Base-by-base conservation (phyloP, 2,797 vertebrate species). In the Xenops minutus region DNA sequence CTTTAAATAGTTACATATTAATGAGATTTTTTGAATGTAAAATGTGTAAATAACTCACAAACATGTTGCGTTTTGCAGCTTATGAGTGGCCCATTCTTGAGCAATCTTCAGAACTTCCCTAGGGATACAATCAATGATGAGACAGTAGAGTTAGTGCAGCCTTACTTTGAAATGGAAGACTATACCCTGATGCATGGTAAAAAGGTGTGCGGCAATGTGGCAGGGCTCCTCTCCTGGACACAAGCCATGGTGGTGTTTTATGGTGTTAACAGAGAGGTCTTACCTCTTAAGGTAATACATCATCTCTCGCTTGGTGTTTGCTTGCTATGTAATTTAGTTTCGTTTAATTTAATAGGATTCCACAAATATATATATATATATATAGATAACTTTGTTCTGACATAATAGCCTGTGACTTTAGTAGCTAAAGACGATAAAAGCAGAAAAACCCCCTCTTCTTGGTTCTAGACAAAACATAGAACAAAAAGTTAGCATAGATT, bases 181-280 rank as follows among this genome's bases (percentile, higher is more conserved):
- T 98, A 98, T n/a, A 96, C 91, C 20, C 85, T 98, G 52, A 97
- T 98, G 68, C 82, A 95, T 71, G 97, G 96, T 64, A 96, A 97
- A 86, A 98, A 98, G 41, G 98, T 98, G 81, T 98, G 98, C 46
- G 98, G 98, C 43, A 98, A 98, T 10, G 98, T 98, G 88, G 98
- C 98, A 59, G 98, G 98, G 59, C 97, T 98, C 49, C 96, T 98
- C 21, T 98, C 98, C 7, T 98, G 98, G 98, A 98, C 98, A n/a
- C 88, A 96, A 86, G 98, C 98, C 21, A 98, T 98, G 98, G 98
- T 95, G 49, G 96, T 77, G 16, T 98, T 98, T 96, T 98, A 98
- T 86, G 96, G 97, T 58, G 92, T 98, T 92, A 98, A 98, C 66
- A 98, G 85, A 96, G 98, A 98, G 51, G 98, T 98, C 58, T 88